Conservation (phyloP, 2,113 vertebrate genomes). For the Hippocampus zosterae region DNA sequence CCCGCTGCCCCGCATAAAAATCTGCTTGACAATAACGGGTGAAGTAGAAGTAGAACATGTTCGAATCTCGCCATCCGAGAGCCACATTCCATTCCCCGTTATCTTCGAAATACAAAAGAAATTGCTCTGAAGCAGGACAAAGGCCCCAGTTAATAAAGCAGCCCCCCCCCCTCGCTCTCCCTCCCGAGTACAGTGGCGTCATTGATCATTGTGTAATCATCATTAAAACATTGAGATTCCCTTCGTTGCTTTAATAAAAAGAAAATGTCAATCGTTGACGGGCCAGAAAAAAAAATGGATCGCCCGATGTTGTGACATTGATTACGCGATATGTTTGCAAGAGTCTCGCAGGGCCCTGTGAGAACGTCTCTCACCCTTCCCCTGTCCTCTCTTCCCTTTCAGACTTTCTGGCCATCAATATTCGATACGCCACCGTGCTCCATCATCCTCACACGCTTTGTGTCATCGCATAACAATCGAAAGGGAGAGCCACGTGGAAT, state of each 20-base stretch:
- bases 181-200: conserved; percentile 41
- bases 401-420: conserved; percentile 13
- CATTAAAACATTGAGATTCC: conserved; percentile 51
- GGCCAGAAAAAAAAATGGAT: conserved; percentile 57
- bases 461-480: conserved; percentile 27
- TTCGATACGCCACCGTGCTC: conserved; percentile 4
- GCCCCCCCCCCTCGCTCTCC: conserved; percentile 7
- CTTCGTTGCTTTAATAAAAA: conserved; percentile 59
- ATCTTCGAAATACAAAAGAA: conserved; percentile 36
- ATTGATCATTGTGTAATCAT: conserved; percentile 58
- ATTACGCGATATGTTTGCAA: conserved; percentile 60
- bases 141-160: conserved; percentile 39
- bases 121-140: conserved; percentile 34
- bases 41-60: neutral
- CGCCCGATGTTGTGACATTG: conserved; percentile 52
- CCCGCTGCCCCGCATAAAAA: neutral
- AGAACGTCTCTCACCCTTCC: conserved; percentile 11
- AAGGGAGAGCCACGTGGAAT: conserved; percentile 37
- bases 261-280: conserved; percentile 57
- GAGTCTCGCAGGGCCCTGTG: conserved; percentile 6
- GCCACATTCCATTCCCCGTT: conserved; percentile 13
- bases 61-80: neutral
- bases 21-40: neutral
- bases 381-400: conserved; percentile 1
- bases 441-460: conserved; percentile 14